Conservation (phyloP, 2,113 vertebrate genomes). For the Malaclemys terrapin region DNA sequence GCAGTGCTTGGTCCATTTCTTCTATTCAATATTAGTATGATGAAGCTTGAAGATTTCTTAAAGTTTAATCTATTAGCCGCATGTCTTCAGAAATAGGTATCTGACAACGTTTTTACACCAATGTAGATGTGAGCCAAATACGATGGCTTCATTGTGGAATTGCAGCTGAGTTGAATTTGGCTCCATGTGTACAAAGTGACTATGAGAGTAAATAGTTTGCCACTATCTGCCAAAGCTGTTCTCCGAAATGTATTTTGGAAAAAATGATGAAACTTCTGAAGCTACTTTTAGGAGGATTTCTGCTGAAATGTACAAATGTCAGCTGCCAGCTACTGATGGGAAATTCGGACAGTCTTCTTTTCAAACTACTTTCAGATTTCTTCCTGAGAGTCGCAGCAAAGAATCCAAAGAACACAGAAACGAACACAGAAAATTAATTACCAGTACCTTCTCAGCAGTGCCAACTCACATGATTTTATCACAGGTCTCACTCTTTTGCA, state of each 20-base stretch:
- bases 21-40: neutral
- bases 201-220: neutral
- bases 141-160: neutral
- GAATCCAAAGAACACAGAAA: accelerated
- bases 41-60: neutral
- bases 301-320: neutral
- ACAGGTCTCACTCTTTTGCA: neutral
- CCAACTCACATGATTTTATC: neutral
- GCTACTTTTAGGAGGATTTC: accelerated
- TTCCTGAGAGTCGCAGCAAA: neutral
- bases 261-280: neutral
- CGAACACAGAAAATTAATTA: neutral
- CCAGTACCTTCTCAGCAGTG: neutral
- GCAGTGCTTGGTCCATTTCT: neutral
- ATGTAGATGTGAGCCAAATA: neutral
- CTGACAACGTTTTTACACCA: neutral
- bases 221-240: neutral
- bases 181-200: neutral
- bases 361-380: neutral
- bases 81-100: too few relatives aligned
- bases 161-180: neutral
- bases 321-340: neutral
- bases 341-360: neutral
- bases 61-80: too few relatives aligned
- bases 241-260: neutral